phyloP scores from a whole-genome alignment of 2,888 invertebrate genomes.

The Trachelus iudaicus region DNA sequence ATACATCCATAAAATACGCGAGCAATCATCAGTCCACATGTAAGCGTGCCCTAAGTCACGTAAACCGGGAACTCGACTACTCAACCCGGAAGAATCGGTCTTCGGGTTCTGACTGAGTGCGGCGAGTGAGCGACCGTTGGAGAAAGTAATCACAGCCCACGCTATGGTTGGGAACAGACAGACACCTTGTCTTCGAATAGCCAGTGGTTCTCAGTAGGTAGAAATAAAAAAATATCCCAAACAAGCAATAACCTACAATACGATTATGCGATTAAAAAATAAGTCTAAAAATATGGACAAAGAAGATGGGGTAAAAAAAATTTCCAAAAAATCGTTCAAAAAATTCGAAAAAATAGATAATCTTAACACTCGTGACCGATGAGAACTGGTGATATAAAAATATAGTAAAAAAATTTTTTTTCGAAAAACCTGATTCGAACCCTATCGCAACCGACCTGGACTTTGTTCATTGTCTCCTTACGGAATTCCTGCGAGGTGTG shows the following conservation, averaged over 20 bases:
- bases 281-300: not conserved
- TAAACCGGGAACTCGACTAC: constrained; percentile 18
- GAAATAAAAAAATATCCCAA: not conserved
- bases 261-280: not conserved
- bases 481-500: not conserved
- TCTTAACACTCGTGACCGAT: not conserved
- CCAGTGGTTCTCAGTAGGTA: constrained; percentile 20
- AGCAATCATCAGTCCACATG: not conserved
- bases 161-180: constrained; percentile 45
- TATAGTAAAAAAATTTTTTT: too few species aligned
- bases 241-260: not conserved
- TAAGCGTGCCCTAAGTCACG: not conserved
- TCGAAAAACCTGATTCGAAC: too few species aligned
- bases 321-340: too few species aligned
- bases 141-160: constrained; percentile 59
- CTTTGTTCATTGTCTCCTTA: not conserved
- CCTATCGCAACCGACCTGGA: too few species aligned
- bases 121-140: constrained; percentile 46
- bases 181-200: constrained; percentile 32
- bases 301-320: not conserved
- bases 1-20: not conserved
- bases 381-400: not conserved
- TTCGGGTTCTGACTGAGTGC: constrained; percentile 44
- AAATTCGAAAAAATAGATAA: not conserved
- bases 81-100: constrained; percentile 51